Percentiles rank a stretch among this genome's conserved stretches.
Evolutionary conservation across 2,113 vertebrate species (phyloP).

Genomic region (Arenaria interpres): DNA sequence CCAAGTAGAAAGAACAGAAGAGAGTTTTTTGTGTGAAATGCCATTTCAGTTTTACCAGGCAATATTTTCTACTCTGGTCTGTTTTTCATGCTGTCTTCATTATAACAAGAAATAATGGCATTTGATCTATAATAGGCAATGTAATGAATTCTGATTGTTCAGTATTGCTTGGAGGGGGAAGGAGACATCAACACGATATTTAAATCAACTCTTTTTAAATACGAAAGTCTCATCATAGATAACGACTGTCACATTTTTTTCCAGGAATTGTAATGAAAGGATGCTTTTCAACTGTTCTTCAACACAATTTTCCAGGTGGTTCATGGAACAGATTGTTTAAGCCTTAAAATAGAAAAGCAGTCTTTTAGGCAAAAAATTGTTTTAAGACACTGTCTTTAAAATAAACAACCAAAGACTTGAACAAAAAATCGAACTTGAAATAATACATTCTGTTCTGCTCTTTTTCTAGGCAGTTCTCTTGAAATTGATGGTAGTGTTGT

Average conservation of each 20-base stretch:
- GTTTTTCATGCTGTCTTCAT: not conserved
- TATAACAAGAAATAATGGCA: not conserved
- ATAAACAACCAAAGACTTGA: not conserved
- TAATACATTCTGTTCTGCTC: not conserved
- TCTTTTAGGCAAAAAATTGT: not conserved
- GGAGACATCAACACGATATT: not conserved
- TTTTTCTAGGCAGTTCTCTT: not conserved
- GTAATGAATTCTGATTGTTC: not conserved
- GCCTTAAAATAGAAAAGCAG: not conserved
- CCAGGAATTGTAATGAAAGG: slow-evolving; percentile 7
- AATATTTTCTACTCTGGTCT: not conserved
- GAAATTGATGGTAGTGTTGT: not conserved
- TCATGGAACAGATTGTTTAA: not conserved
- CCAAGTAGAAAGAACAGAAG: not conserved
- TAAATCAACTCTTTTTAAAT: slow-evolving; percentile 10
- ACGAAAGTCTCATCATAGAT: not conserved
- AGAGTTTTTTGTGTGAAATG: not conserved
- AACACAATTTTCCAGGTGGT: not conserved
- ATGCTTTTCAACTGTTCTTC: slow-evolving; percentile 1
- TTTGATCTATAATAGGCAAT: not conserved
- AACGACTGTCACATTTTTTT: slow-evolving; percentile 9
- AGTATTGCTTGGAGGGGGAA: not conserved
- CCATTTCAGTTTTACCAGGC: not conserved
- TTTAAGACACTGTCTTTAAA: not conserved
- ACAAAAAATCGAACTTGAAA: not conserved